A percentile compares a stretch with the other conserved stretches of the same genome.
Evolutionary conservation across 2,888 invertebrate species (phyloP).

Genomic region (Augiades crinisus): DNA sequence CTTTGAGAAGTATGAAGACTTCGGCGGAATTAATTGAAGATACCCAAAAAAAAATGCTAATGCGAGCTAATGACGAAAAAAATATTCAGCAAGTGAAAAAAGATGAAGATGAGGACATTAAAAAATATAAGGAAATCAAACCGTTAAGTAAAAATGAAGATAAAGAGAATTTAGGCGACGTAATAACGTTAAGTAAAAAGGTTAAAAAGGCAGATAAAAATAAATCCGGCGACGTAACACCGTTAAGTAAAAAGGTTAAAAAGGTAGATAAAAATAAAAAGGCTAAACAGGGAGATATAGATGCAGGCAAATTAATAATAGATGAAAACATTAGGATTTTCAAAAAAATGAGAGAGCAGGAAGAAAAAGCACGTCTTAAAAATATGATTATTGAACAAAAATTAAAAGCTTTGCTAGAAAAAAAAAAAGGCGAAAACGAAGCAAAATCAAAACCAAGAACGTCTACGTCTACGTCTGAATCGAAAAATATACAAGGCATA

Average conservation of each 20-base stretch:
- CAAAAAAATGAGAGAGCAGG: too few species aligned
- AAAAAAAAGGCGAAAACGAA: too few species aligned
- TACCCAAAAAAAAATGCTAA: slow-evolving; percentile 42
- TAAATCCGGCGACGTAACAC: background rate
- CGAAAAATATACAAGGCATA: too few species aligned
- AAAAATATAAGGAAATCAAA: slow-evolving; percentile 1
- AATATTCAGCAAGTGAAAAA: slow-evolving; percentile 26
- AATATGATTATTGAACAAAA: too few species aligned
- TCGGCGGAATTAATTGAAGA: slow-evolving; percentile 54
- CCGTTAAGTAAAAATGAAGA: background rate
- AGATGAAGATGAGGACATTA: background rate
- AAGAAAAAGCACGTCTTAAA: too few species aligned
- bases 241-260: slow-evolving; percentile 1
- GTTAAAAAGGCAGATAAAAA: slow-evolving; percentile 2
- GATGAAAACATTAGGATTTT: too few species aligned
- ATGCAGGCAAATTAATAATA: too few species aligned
- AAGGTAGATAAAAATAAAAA: slow-evolving; percentile 12
- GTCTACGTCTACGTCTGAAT: too few species aligned
- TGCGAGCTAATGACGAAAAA: slow-evolving; percentile 29
- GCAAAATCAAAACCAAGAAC: too few species aligned
- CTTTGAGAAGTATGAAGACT: slow-evolving; percentile 35
- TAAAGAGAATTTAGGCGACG: too few species aligned
- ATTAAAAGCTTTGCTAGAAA: too few species aligned
- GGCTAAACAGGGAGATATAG: too few species aligned
- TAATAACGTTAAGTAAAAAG: background rate